Evolutionary conservation across 1,140 invertebrate genomes (phyloP).

Genomic region (Scaptodrosophila lebanonensis): DNA sequence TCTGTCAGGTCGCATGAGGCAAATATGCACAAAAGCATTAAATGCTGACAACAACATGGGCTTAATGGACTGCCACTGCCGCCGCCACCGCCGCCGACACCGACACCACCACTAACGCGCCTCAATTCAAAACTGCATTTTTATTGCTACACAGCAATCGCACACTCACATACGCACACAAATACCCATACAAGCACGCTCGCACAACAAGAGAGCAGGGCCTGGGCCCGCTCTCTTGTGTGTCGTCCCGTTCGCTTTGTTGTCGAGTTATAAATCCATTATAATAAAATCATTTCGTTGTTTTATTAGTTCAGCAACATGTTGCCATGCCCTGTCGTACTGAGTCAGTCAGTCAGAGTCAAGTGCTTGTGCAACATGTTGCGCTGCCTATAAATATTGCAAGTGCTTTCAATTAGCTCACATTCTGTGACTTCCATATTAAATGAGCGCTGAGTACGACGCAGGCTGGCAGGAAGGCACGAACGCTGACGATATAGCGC

Average conservation of each 20-base stretch:
- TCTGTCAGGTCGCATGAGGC: slow-evolving; percentile 39
- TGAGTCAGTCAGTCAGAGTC: slow-evolving; percentile 34
- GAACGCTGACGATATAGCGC: no score
- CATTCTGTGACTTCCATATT: slow-evolving; percentile 76
- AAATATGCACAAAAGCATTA: slow-evolving; percentile 70
- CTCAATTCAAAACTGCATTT: slow-evolving; percentile 70
- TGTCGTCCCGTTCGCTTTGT: slow-evolving; percentile 55
- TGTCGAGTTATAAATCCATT: slow-evolving; percentile 75
- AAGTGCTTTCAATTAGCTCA: slow-evolving; percentile 77
- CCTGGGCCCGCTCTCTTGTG: slow-evolving; percentile 11
- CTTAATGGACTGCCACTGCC: slow-evolving; percentile 65
- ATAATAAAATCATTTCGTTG: slow-evolving; percentile 76
- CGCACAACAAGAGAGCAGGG: no score
- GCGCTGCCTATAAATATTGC: slow-evolving; percentile 70
- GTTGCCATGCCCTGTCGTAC: no score
- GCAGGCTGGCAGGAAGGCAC: slow-evolving; percentile 11
- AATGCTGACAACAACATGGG: slow-evolving; percentile 75
- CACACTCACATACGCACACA: neutral
- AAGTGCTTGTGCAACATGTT: slow-evolving; percentile 73
- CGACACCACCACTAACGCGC: no score
- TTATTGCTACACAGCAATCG: no score
- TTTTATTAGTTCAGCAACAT: slow-evolving; percentile 75
- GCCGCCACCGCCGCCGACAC: slow-evolving; percentile 51
- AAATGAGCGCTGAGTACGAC: slow-evolving; percentile 68
- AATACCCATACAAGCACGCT: slow-evolving; percentile 2